Base-by-base conservation (phyloP, 2,888 invertebrate genomes). In the Patella depressa region DNA sequence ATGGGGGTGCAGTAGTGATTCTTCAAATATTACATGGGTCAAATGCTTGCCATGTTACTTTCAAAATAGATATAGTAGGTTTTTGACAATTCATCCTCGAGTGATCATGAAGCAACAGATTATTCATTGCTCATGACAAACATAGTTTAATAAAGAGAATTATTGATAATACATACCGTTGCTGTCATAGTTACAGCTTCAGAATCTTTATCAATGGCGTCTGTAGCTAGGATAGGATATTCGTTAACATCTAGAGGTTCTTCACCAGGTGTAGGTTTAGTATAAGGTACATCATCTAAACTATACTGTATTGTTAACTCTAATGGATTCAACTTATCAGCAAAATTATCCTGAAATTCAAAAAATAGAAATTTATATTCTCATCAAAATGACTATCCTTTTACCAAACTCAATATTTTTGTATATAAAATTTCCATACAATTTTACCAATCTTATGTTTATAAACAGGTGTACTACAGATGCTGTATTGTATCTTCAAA, bases 181-280 rank as follows among this genome's bases (percentile, higher is more conserved):
- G 59, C 71, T 75, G 17, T 53, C 69, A 53, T 15, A 34, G 71
- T 73, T 9, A 73, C 77, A 24, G 55, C 24, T 65, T 53, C 72
- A 24, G 19, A 19, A 55, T 94, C 93, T 80, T 95, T 94, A 54
- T 95, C 94, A 0, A 97, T 96, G 87, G 95, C 94, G 72, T 96
- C 96, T 81, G 96, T 95, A 91, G 98, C 97, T 75, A 98, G 92
- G 72, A 98, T 96, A 0, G 98, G 98, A 89, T 95, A 96, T 83
- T 94, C 93, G 85, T 95, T 95, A 71, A 96, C 94, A 81, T 94
- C 93, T 0, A 96, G 95, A 7, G 97, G 90, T 12, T 84, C 77
- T 17, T 80, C 76, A 0, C 84, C 85, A 7, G 85, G 83, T 54
- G 34, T 71, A 75, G 86, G 82, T 65, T 81, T 78, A 4, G 85